Evolutionary conservation across 2,888 invertebrate species (phyloP).

Genomic region (Margaritifera margaritifera): DNA sequence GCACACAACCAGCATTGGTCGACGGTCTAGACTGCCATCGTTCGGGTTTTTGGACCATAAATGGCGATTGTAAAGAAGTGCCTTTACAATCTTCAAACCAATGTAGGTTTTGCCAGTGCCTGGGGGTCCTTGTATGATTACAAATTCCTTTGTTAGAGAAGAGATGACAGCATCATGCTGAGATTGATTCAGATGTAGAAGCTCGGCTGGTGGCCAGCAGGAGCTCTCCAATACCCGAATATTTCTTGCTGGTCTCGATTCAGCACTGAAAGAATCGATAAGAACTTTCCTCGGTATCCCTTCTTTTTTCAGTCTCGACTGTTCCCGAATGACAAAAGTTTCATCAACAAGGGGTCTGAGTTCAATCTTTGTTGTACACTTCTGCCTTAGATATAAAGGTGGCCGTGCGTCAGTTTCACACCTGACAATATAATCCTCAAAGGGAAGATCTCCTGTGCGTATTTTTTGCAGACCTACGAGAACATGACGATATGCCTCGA

Average conservation of each 20-base stretch:
- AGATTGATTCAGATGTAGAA: constrained; percentile 62
- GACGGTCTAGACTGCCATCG: constrained; percentile 32
- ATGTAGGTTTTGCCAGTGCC: constrained; percentile 90
- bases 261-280: constrained; percentile 19
- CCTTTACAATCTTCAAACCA: constrained; percentile 81
- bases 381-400: constrained; percentile 45
- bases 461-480: constrained; percentile 81
- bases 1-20: constrained; percentile 70
- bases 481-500: constrained; percentile 87
- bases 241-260: constrained; percentile 22
- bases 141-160: constrained; percentile 66
- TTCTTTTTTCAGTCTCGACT: constrained; percentile 21
- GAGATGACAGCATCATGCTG: constrained; percentile 63
- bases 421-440: constrained; percentile 50
- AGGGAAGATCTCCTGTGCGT: constrained; percentile 60
- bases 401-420: constrained; percentile 41
- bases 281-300: constrained; percentile 10
- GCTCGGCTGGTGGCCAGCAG: constrained; percentile 41
- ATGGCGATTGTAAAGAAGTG: constrained; percentile 78
- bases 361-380: constrained; percentile 25
- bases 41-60: constrained; percentile 66
- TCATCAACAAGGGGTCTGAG: constrained; percentile 51
- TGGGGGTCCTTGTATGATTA: constrained; percentile 79
- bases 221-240: constrained; percentile 15
- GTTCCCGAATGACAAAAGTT: constrained; percentile 28